Evolutionary conservation across 2,888 invertebrate species (phyloP).

Genomic region (Axea sp.): DNA sequence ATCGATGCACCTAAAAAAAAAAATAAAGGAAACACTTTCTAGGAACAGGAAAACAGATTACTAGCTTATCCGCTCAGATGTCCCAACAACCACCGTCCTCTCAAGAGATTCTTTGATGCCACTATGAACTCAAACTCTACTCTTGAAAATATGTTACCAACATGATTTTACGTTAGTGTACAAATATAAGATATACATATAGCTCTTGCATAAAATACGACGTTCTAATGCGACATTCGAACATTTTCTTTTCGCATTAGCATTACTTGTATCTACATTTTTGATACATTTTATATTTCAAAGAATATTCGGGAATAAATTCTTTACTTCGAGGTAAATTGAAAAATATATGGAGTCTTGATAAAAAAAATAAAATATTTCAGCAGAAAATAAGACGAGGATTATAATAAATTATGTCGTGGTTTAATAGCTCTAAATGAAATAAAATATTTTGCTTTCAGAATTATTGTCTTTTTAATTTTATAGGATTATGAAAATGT

Average conservation of each 20-base stretch:
- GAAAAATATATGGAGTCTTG: conserved; percentile 30
- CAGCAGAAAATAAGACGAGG: conserved; percentile 1
- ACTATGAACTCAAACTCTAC: conserved; percentile 60
- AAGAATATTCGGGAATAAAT: conserved; percentile 48
- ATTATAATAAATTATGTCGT: conserved; percentile 22
- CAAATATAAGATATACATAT: conserved; percentile 52
- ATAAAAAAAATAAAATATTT: conserved; percentile 21
- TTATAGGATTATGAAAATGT: not conserved
- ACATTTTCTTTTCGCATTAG: conserved; percentile 54
- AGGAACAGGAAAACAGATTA: conserved; percentile 59
- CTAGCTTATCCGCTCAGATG: conserved; percentile 53
- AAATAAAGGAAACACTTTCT: conserved; percentile 34
- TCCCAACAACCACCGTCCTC: conserved; percentile 58
- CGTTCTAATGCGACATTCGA: conserved; percentile 53
- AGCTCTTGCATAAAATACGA: conserved; percentile 51
- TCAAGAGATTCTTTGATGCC: conserved; percentile 60
- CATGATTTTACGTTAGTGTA: conserved; percentile 57
- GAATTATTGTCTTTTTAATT: not conserved
- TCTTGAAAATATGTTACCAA: conserved; percentile 56
- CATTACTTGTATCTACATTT: conserved; percentile 52
- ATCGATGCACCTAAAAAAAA: conserved; percentile 13
- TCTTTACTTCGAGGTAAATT: conserved; percentile 38
- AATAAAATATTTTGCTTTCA: not conserved
- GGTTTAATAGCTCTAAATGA: not conserved
- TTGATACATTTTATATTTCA: conserved; percentile 53